Evolutionary conservation across 2,888 invertebrate genomes (phyloP).

Genomic region (Cheilosia pagana): DNA sequence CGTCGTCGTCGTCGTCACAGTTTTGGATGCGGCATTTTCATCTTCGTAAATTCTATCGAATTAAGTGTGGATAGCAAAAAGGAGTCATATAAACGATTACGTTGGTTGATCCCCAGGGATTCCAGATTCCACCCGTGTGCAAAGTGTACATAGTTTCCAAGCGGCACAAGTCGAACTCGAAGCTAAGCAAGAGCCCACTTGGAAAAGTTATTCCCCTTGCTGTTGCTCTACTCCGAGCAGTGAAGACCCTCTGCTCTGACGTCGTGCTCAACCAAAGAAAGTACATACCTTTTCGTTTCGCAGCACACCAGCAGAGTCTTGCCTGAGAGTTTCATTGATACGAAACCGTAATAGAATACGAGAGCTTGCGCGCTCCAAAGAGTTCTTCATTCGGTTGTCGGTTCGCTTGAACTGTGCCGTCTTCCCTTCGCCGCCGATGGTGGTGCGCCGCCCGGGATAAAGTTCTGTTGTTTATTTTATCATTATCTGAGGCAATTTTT

Average conservation of each 20-base stretch:
- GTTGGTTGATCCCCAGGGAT: slow-evolving; percentile 77
- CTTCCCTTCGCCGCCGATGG: slow-evolving; percentile 7
- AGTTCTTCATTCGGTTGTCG: slow-evolving; percentile 19
- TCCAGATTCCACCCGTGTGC: slow-evolving; percentile 70
- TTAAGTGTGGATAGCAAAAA: slow-evolving; percentile 76
- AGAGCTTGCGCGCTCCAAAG: slow-evolving; percentile 30
- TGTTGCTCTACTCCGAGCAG: slow-evolving; percentile 3
- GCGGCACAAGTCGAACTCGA: slow-evolving; percentile 21
- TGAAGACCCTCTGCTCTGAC: slow-evolving; percentile 41
- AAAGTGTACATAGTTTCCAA: slow-evolving; percentile 50
- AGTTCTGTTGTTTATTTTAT: slow-evolving; percentile 74
- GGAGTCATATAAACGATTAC: slow-evolving; percentile 78
- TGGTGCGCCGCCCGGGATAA: slow-evolving; percentile 40
- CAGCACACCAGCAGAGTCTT: slow-evolving; percentile 3
- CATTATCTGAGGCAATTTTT: slow-evolving; percentile 76
- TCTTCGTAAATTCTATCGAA: slow-evolving; percentile 72
- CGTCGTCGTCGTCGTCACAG: slow-evolving; percentile 40
- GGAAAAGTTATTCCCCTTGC: slow-evolving; percentile 41
- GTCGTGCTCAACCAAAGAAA: slow-evolving; percentile 27
- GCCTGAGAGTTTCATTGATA: slow-evolving; percentile 60
- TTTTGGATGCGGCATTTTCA: slow-evolving; percentile 68
- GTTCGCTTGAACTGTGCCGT: slow-evolving; percentile 31
- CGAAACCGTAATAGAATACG: slow-evolving; percentile 71
- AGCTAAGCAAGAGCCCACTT: slow-evolving; percentile 35
- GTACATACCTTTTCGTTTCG: slow-evolving; percentile 29